Evolutionary conservation across 1,140 invertebrate genomes (phyloP), one percentile per base, ranked within the genome.

Genomic region (Listronotus bonariensis): DNA sequence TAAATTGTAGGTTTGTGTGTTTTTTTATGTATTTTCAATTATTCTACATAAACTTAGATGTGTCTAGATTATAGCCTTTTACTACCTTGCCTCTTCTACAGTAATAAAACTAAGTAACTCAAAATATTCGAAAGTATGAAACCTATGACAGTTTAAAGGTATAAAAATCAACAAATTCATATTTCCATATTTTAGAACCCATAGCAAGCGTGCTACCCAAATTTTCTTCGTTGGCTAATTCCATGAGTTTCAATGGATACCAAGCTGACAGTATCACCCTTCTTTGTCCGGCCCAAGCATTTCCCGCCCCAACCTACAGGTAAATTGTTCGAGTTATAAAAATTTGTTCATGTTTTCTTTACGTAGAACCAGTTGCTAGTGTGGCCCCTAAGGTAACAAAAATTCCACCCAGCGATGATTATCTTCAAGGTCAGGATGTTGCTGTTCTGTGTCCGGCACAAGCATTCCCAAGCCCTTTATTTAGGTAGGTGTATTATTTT

Each of bases 341-440:
- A 31, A 10, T 18, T 49, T 17, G n/a, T 18, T 36, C 5, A n/a
- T 36, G 34, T 15, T 31, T 75, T 71, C 74, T 48, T 65, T 73
- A 49, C 71, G 17, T 69, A 87, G 85, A 86, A 74, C 86, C 86
- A 15, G 81, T 87, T 20, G 84, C 83, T 64, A 84, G 83, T 68
- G 85, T 86, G 52, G 78, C 84, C 65, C 86, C 86, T 40, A 87
- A 88, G 64, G 80, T 85, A 68, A 85, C 86, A 48, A 88, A 88
- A 81, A 86, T 87, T 76, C 86, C 87, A 32, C 86, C 85, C 51
- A 78, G 86, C 79, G 87, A 89, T 77, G 87, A 82, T 74, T 82
- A 82, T 83, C 77, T 82, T 32, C 20, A 20, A 53, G 41, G 67
- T 17, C 65, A 76, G 40, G 83, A 67, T 67, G 56, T 80, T 26